phyloP scores from a whole-genome alignment of 2,888 invertebrate genomes.

The Chorisops tibialis region DNA sequence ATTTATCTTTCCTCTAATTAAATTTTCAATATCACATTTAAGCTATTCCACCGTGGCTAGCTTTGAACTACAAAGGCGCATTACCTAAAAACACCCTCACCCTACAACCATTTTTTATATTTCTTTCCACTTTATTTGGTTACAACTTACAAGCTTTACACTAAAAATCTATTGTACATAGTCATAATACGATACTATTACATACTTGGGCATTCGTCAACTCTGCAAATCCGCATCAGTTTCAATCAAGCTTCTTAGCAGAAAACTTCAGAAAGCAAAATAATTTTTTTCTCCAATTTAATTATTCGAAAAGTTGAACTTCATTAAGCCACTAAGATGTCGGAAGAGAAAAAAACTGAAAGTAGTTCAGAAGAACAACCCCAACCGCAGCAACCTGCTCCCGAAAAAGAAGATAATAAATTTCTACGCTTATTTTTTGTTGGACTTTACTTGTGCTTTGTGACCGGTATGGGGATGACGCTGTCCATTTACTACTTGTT shows the following conservation, averaged over 20 bases:
- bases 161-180: too few relatives aligned
- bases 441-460: constrained; percentile 45
- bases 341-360: background rate
- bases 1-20: too few relatives aligned
- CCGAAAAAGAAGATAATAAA: constrained; percentile 40
- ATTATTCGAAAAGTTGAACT: background rate
- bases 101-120: too few relatives aligned
- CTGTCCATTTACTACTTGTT: constrained; percentile 48
- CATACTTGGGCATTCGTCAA: background rate
- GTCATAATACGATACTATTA: too few relatives aligned
- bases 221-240: constrained; percentile 12
- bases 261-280: background rate
- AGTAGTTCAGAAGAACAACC: constrained; percentile 4
- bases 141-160: too few relatives aligned
- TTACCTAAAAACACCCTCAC: too few relatives aligned
- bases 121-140: too few relatives aligned
- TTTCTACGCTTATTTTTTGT: constrained; percentile 46
- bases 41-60: too few relatives aligned
- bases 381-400: background rate
- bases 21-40: too few relatives aligned
- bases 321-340: background rate
- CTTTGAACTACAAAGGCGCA: too few relatives aligned
- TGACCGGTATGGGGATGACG: constrained; percentile 47
- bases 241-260: background rate
- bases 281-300: background rate